A percentile compares a stretch with the other conserved stretches of the same genome.
Evolutionary conservation across 1,140 invertebrate genomes (phyloP).

Genomic region (Drosophila malerkotliana): DNA sequence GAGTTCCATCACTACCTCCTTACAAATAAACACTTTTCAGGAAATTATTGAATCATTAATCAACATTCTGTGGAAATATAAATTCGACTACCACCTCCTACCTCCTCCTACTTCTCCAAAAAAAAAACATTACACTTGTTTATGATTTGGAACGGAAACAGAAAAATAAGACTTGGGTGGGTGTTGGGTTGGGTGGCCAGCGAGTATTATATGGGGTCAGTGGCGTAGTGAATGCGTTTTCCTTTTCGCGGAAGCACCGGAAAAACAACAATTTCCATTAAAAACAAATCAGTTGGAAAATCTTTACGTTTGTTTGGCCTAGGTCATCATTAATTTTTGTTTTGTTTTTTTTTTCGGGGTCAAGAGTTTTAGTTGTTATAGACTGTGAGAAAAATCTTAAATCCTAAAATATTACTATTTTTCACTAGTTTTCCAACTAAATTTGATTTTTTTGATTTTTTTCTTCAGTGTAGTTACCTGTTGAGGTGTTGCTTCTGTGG

Average conservation of each 20-base stretch:
- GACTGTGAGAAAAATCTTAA: not conserved
- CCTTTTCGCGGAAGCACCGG: slow-evolving; percentile 18
- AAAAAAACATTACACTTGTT: slow-evolving; percentile 8
- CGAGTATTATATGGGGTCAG: not conserved
- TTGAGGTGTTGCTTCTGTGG: slow-evolving; percentile 36
- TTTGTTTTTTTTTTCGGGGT: slow-evolving; percentile 9
- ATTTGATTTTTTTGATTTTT: not conserved
- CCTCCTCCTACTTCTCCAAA: too few species aligned
- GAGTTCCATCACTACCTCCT: not conserved
- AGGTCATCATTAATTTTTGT: slow-evolving; percentile 39
- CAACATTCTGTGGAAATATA: slow-evolving; percentile 24
- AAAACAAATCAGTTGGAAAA: slow-evolving; percentile 24
- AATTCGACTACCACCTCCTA: slow-evolving; percentile 6
- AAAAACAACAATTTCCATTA: slow-evolving; percentile 14
- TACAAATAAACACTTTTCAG: slow-evolving; percentile 1
- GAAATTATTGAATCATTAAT: slow-evolving; percentile 16
- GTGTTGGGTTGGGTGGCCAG: too few species aligned
- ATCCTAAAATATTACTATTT: too few species aligned
- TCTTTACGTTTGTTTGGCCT: slow-evolving; percentile 47
- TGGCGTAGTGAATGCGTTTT: slow-evolving; percentile 6
- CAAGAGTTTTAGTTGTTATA: slow-evolving; percentile 12
- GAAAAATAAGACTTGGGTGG: not conserved
- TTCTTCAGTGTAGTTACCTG: slow-evolving; percentile 48
- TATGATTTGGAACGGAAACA: slow-evolving; percentile 18
- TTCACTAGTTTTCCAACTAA: too few species aligned